Evolutionary conservation across 2,113 vertebrate species (phyloP).

Genomic region (Eretmochelys imbricata): DNA sequence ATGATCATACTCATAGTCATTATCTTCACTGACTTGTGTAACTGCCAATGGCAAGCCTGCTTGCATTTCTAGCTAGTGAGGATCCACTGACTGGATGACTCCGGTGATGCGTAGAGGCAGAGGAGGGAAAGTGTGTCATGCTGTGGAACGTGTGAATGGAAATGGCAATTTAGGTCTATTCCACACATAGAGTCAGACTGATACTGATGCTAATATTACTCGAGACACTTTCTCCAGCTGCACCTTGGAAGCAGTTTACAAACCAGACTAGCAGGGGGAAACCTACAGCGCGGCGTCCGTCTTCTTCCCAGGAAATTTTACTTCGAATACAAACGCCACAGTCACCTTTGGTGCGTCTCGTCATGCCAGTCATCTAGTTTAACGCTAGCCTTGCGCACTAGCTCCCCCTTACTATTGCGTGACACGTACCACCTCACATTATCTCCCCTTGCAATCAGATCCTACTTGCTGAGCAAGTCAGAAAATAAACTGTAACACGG

Average conservation of each 20-base stretch:
- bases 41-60: rapidly evolving
- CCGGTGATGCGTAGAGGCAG: background rate
- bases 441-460: background rate
- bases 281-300: rapidly evolving
- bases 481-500: background rate
- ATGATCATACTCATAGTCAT: background rate
- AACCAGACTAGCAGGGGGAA: background rate
- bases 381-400: background rate
- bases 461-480: background rate
- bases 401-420: background rate
- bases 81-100: background rate
- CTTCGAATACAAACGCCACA: background rate
- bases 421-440: background rate
- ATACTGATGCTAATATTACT: rapidly evolving
- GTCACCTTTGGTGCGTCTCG: background rate
- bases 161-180: rapidly evolving
- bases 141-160: background rate
- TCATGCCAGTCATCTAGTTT: rapidly evolving
- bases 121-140: background rate
- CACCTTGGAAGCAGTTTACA: background rate
- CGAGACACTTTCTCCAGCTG: background rate
- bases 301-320: background rate
- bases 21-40: background rate
- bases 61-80: background rate
- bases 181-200: background rate